Percentiles rank a stretch among this genome's conserved stretches.
Evolutionary conservation across 2,888 invertebrate genomes (phyloP).

Genomic region (Scaptomyza reducta): DNA sequence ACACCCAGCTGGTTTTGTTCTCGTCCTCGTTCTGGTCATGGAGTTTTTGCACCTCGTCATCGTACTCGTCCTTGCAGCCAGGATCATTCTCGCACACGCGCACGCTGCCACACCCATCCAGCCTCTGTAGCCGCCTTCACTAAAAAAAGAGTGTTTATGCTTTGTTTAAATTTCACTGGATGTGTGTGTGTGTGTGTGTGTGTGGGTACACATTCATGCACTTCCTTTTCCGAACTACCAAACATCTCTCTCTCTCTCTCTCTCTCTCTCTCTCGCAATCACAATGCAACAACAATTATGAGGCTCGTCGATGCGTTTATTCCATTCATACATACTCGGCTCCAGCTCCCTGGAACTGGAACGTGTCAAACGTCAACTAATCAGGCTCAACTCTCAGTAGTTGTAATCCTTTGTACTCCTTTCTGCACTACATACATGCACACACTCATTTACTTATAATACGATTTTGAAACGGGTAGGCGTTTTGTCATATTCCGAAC

Average conservation of each 20-base stretch:
- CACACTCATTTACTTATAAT: constrained; percentile 28
- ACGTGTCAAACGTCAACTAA: constrained; percentile 69
- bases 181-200: not conserved
- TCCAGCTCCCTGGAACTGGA: constrained; percentile 55
- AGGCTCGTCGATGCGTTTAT: constrained; percentile 38
- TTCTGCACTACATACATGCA: not conserved
- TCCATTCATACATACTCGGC: not conserved
- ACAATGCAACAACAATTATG: constrained; percentile 24
- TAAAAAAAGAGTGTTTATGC: constrained; percentile 3
- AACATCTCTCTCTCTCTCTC: not conserved
- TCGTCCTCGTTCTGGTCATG: constrained; percentile 5
- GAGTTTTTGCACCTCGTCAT: constrained; percentile 1
- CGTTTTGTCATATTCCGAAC: no score
- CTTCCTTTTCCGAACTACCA: not conserved
- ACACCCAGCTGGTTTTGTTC: constrained; percentile 53
- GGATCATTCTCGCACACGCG: constrained; percentile 51
- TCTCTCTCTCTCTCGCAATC: not conserved
- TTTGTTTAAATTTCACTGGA: constrained; percentile 14
- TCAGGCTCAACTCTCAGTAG: constrained; percentile 35
- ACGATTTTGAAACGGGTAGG: constrained; percentile 30
- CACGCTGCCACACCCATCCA: constrained; percentile 62
- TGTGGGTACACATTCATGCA: not conserved
- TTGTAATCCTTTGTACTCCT: constrained; percentile 32
- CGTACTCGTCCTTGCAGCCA: constrained; percentile 22
- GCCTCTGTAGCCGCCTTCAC: constrained; percentile 63